Percentiles rank a stretch among this genome's conserved stretches.
These are phyloP conservation scores for Mus minutoides DNA, from an alignment of 2,797 vertebrate species.

Conservation along the genomic window DNA sequence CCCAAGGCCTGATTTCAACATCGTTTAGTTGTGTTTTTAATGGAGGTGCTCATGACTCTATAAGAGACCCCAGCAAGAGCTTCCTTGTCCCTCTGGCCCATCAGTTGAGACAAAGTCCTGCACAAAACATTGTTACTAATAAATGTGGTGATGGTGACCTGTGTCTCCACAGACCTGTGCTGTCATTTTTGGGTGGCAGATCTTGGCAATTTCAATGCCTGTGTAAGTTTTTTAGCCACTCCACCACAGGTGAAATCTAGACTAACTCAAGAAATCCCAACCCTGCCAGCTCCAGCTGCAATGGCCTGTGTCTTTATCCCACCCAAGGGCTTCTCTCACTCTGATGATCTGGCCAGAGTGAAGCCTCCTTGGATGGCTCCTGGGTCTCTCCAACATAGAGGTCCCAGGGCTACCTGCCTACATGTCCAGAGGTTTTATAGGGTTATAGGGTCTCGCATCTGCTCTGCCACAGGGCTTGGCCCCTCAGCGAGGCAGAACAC, in stretches of 20 bases:
- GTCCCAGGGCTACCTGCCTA: not conserved
- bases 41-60: not conserved
- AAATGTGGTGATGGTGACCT: not conserved
- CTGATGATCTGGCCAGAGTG: not conserved
- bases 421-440: too few species aligned
- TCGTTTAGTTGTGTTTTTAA: not conserved
- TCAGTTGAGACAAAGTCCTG: not conserved
- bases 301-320: not conserved
- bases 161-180: not conserved
- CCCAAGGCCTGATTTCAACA: not conserved
- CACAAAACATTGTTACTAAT: not conserved
- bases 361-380: not conserved
- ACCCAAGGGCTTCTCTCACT: not conserved
- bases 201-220: not conserved
- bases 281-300: not conserved
- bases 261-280: not conserved
- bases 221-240: not conserved
- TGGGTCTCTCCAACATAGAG: not conserved
- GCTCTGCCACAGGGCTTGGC: too few species aligned
- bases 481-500: too few species aligned
- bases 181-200: not conserved
- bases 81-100: too few species aligned
- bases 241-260: accelerated
- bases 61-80: not conserved
- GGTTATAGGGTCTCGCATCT: too few species aligned